These are phyloP conservation scores for Deroplatys truncata DNA, from an alignment of 2,888 invertebrate species.

Conservation along the genomic window DNA sequence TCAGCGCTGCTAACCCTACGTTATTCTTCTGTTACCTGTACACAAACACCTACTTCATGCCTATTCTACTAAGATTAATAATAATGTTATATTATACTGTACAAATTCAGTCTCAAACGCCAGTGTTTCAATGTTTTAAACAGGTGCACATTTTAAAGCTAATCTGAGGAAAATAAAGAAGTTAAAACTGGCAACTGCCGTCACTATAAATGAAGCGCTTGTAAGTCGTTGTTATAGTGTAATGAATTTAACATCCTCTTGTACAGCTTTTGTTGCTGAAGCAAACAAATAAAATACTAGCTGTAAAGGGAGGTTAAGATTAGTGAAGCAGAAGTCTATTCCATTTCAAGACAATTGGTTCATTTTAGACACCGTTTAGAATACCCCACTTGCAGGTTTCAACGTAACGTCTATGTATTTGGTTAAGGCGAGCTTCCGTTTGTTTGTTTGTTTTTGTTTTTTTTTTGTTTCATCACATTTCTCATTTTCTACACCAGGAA, in stretches of 20 bases:
- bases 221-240: background rate
- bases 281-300: background rate
- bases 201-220: background rate
- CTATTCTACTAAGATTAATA: background rate
- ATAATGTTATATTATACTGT: background rate
- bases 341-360: background rate
- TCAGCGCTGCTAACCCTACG: background rate
- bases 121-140: background rate
- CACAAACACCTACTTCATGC: background rate
- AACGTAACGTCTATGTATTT: too few relatives aligned
- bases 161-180: background rate
- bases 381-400: background rate
- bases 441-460: too few relatives aligned
- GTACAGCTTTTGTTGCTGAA: background rate
- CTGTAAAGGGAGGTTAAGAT: background rate
- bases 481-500: too few relatives aligned
- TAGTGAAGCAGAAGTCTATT: background rate
- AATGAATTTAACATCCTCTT: background rate
- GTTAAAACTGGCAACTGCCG: background rate
- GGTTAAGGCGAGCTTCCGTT: too few relatives aligned
- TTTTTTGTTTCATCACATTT: too few relatives aligned
- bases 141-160: background rate
- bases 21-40: background rate
- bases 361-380: background rate
- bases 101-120: constrained; percentile 17